phyloP scores from a whole-genome alignment of 2,797 vertebrate species.

The Poecilia picta region DNA sequence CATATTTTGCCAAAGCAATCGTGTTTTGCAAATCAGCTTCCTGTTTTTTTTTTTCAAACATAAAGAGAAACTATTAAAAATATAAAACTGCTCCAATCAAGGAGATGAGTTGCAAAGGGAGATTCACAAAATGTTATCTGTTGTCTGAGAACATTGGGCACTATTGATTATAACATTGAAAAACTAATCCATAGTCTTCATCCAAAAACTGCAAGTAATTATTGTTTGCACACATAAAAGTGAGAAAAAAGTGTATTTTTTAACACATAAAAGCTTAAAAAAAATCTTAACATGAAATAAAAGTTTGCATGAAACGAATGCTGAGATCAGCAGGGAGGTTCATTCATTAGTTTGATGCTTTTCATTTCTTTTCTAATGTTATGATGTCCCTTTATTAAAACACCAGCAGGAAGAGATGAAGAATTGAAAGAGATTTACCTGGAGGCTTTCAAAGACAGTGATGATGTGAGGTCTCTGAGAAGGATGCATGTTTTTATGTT shows the following conservation, averaged over 20 bases:
- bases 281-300: conserved; percentile 4
- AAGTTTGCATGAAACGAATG: conserved; percentile 7
- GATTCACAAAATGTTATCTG: not conserved
- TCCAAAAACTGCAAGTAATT: not conserved
- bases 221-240: conserved; percentile 16
- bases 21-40: not conserved
- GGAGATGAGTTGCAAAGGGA: not conserved
- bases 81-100: not conserved
- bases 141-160: not conserved
- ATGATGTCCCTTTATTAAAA: conserved; percentile 20
- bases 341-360: conserved; percentile 28
- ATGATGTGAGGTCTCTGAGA: conserved; percentile 12
- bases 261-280: conserved; percentile 8
- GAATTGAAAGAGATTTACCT: conserved; percentile 30
- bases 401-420: conserved; percentile 22
- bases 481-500: conserved; percentile 46
- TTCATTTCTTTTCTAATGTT: conserved; percentile 20
- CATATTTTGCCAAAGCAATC: not conserved
- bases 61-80: not conserved
- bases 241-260: not conserved
- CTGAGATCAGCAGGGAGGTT: not conserved
- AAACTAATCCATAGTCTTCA: not conserved
- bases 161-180: not conserved
- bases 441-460: conserved; percentile 27
- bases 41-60: not conserved